Evolutionary conservation across 1,140 invertebrate genomes (phyloP).

Genomic region (Drosophila orosa): DNA sequence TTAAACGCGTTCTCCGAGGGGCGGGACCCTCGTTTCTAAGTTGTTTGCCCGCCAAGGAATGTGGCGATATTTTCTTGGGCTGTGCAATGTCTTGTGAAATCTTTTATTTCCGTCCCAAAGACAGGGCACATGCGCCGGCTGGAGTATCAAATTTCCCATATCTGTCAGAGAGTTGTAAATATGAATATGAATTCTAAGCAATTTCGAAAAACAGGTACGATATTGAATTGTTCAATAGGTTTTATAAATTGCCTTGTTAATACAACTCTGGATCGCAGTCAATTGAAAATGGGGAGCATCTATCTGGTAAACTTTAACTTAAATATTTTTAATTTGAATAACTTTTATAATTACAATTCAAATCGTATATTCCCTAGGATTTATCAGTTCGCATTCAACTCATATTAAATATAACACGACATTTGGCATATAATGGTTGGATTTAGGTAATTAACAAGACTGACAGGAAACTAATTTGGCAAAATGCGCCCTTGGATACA

Average conservation of each 20-base stretch:
- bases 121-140: constrained; percentile 41
- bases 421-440: neutral
- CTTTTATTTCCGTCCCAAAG: constrained; percentile 66
- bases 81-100: constrained; percentile 74
- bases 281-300: neutral
- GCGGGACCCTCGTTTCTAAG: constrained; percentile 27
- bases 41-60: constrained; percentile 59
- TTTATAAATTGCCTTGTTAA: constrained; percentile 2
- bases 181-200: constrained; percentile 64
- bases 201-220: constrained; percentile 9
- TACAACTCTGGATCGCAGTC: neutral
- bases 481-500: neutral
- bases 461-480: constrained; percentile 15
- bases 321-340: neutral
- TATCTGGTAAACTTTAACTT: neutral
- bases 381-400: too few species aligned
- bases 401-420: too few species aligned
- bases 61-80: constrained; percentile 26
- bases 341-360: neutral
- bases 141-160: constrained; percentile 54
- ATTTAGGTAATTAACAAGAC: constrained; percentile 3
- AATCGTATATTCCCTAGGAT: too few species aligned
- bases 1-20: constrained; percentile 43
- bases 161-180: constrained; percentile 44
- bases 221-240: neutral